Conservation (phyloP, 2,888 invertebrate species). For the Tricholauxania praeusta region DNA sequence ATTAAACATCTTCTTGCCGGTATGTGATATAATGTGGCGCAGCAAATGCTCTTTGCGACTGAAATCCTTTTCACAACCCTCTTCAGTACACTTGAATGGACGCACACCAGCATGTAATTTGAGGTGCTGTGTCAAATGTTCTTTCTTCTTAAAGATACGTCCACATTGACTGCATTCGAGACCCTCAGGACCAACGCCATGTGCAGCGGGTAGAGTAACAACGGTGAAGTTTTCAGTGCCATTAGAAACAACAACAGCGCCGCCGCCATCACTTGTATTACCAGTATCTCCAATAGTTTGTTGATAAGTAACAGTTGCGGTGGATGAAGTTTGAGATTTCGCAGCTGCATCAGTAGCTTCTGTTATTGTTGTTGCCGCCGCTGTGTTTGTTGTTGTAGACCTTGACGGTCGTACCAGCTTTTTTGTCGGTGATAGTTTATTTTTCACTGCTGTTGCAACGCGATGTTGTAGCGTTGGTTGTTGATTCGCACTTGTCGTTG, state of each 20-base stretch:
- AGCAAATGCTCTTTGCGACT: slow-evolving; percentile 78
- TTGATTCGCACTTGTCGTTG: slow-evolving; percentile 22
- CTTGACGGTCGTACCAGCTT: not conserved
- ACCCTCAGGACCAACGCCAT: slow-evolving; percentile 38
- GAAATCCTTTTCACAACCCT: slow-evolving; percentile 74
- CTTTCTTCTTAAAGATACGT: slow-evolving; percentile 77
- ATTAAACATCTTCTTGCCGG: slow-evolving; percentile 76
- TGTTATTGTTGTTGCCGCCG: slow-evolving; percentile 31
- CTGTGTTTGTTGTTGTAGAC: slow-evolving; percentile 4
- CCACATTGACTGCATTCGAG: slow-evolving; percentile 72
- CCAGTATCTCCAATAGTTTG: slow-evolving; percentile 44
- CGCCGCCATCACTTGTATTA: not conserved
- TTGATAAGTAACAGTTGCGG: not conserved
- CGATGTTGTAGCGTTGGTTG: slow-evolving; percentile 33
- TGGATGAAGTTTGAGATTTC: not conserved
- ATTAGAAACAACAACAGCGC: not conserved
- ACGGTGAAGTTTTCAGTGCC: slow-evolving; percentile 35
- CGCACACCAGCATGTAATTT: slow-evolving; percentile 77
- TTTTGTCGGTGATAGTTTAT: slow-evolving; percentile 3
- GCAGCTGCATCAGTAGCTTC: not conserved
- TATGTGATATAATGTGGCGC: slow-evolving; percentile 76
- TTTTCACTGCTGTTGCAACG: slow-evolving; percentile 50
- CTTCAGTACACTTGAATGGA: slow-evolving; percentile 74
- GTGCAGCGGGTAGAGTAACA: slow-evolving; percentile 30
- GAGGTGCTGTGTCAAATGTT: slow-evolving; percentile 77